A percentile compares a stretch with the other conserved stretches of the same genome.
phyloP scores from a whole-genome alignment of 2,113 vertebrate genomes.

The Calypte anna region DNA sequence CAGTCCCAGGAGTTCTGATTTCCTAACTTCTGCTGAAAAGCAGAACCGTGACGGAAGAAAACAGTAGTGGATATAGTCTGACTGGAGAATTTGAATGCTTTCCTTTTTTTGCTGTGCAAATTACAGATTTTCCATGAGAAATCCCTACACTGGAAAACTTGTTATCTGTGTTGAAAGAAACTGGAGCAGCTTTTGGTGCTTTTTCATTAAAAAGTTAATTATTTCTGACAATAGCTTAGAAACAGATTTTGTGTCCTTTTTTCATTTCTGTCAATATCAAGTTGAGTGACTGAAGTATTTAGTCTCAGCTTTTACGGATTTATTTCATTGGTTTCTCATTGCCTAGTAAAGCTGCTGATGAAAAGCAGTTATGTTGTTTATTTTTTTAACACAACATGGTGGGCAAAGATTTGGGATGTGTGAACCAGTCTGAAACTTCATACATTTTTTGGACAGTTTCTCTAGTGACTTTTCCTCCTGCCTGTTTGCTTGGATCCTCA shows the following conservation, averaged over 20 bases:
- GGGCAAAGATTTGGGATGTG: not conserved
- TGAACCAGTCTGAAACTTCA: not conserved
- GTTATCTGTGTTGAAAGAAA: not conserved
- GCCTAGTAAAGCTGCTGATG: not conserved
- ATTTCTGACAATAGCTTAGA: not conserved
- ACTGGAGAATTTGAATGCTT: fast-evolving
- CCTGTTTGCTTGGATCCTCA: not conserved
- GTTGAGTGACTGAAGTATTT: not conserved
- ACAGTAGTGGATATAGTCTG: fast-evolving
- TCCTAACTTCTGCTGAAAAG: not conserved
- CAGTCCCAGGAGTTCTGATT: not conserved
- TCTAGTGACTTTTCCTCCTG: not conserved
- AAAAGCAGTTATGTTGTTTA: not conserved
- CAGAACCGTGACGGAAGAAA: not conserved
- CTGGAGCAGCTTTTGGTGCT: not conserved
- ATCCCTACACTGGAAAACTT: fast-evolving
- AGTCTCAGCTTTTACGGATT: not conserved
- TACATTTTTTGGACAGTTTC: not conserved
- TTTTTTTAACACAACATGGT: not conserved
- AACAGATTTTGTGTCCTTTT: not conserved
- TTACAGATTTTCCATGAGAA: not conserved
- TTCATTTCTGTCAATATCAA: not conserved
- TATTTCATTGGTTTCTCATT: not conserved
- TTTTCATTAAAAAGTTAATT: not conserved
- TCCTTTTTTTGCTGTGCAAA: not conserved